These are phyloP conservation scores for Onychomys torridus DNA, from an alignment of 2,797 vertebrate genomes.

Conservation along the genomic window DNA sequence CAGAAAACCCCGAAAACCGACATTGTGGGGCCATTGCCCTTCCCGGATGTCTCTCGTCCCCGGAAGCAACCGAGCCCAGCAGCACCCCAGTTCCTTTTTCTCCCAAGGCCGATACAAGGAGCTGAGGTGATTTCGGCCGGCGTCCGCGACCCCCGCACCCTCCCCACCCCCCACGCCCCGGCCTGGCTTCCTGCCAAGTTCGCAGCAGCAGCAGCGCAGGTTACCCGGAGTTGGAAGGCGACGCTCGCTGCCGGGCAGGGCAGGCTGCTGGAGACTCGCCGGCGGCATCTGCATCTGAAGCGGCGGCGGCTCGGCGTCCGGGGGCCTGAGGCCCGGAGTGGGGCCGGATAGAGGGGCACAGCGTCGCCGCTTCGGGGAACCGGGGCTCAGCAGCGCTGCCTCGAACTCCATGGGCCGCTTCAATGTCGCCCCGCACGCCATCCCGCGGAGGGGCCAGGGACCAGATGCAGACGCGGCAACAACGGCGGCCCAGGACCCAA, in stretches of 20 bases:
- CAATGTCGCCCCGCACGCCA: constrained; percentile 96
- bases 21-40: constrained; percentile 26
- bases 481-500: neutral
- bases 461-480: neutral
- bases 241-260: constrained; percentile 84
- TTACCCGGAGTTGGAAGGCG: constrained; percentile 93
- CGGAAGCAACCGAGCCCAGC: constrained; percentile 72
- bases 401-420: constrained; percentile 97
- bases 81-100: constrained; percentile 77
- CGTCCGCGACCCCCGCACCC: neutral
- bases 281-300: constrained; percentile 71
- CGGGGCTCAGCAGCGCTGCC: constrained; percentile 92
- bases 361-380: constrained; percentile 94
- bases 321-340: constrained; percentile 91
- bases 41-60: constrained; percentile 71
- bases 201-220: constrained; percentile 63
- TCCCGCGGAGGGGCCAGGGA: constrained; percentile 74
- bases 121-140: neutral
- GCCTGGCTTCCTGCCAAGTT: constrained; percentile 77
- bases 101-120: constrained; percentile 44
- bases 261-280: constrained; percentile 66
- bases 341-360: constrained; percentile 94
- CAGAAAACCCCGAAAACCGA: constrained; percentile 61
- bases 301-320: constrained; percentile 86
- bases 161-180: neutral